A percentile compares a stretch with the other conserved stretches of the same genome.
phyloP scores from a whole-genome alignment of 2,113 vertebrate species.

The Chrysochloris asiatica region DNA sequence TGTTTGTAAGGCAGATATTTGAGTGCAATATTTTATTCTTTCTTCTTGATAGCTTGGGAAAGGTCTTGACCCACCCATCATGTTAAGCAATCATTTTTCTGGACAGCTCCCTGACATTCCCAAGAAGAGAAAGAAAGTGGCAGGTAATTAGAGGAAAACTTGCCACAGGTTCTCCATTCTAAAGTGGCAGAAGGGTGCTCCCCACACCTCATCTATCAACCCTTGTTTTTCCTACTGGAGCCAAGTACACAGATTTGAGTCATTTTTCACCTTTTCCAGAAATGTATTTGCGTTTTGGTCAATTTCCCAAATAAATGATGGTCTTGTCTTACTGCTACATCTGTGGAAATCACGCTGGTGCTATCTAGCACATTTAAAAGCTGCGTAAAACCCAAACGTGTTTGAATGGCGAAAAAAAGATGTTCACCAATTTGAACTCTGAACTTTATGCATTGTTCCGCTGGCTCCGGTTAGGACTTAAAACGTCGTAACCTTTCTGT shows the following conservation, averaged over 20 bases:
- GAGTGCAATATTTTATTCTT: background rate
- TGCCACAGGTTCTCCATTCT: background rate
- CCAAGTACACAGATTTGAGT: background rate
- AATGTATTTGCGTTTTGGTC: slow-evolving; percentile 62
- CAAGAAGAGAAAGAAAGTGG: background rate
- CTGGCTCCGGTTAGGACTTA: background rate
- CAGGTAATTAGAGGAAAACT: background rate
- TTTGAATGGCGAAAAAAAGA: background rate
- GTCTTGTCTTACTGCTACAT: background rate
- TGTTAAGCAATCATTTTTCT: background rate
- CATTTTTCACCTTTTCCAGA: slow-evolving; percentile 43
- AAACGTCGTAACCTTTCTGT: slow-evolving; percentile 39
- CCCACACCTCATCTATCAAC: background rate
- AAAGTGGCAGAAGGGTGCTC: background rate
- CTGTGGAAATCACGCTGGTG: background rate
- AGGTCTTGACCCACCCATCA: background rate
- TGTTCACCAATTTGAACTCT: background rate
- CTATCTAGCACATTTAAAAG: slow-evolving; percentile 17
- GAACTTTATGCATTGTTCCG: background rate
- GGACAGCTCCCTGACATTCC: slow-evolving; percentile 18
- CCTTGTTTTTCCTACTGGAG: background rate
- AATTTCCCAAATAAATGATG: slow-evolving; percentile 63
- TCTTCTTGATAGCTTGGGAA: background rate
- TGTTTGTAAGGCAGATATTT: background rate
- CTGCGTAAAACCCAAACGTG: background rate